Base-by-base conservation (phyloP, 1,140 invertebrate genomes). In the Eueides isabella region DNA sequence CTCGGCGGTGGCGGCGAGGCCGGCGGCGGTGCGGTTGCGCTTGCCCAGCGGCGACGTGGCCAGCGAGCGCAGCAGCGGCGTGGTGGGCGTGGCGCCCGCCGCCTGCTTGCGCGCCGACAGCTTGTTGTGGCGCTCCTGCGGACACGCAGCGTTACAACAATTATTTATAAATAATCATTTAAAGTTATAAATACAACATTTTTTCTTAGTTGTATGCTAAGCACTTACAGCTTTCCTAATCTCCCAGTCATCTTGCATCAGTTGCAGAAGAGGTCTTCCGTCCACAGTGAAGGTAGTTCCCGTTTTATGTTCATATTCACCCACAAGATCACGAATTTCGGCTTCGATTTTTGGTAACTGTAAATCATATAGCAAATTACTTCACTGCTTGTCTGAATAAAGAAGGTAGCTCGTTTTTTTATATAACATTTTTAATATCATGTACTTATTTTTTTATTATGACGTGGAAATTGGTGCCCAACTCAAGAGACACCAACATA, bases 291-390 rank as follows among this genome's bases (percentile, higher is more conserved):
- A 96, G 0, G 79, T 73, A 2, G 85, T 88, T 1, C 94, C 93
- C 44, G 94, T 91, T 23, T 86, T 85, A 0, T 78, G 78, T 80
- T 95, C 94, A 81, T 95, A 96, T 4, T 94, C 85, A n/a, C 92
- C 77, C 28, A 94, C 93, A 38, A 95, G 71, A 1, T 94, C 88
- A 1, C 87, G 89, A 0, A 97, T 93, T 83, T 95, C 93, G 2
- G 92, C 92, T 86, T 96, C 95, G 29, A 96, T 94, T 90, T 96
- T 96, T 0, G 95, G 95, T 55, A 96, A 79, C 92, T 94, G 86
- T 44, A 83, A 91, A 74, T n/a, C 68, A 76, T 55, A 11, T 1
- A 67, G 55, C 41, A 74, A 29, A 68, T 68, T 44, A 66, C 6
- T 41, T 30, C 26, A 12, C 19, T 35, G 2, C 2, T 44, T 38